Evolutionary conservation across 2,888 invertebrate species (phyloP), one percentile per base, ranked within the genome.

Genomic region (Julus scandinavius): DNA sequence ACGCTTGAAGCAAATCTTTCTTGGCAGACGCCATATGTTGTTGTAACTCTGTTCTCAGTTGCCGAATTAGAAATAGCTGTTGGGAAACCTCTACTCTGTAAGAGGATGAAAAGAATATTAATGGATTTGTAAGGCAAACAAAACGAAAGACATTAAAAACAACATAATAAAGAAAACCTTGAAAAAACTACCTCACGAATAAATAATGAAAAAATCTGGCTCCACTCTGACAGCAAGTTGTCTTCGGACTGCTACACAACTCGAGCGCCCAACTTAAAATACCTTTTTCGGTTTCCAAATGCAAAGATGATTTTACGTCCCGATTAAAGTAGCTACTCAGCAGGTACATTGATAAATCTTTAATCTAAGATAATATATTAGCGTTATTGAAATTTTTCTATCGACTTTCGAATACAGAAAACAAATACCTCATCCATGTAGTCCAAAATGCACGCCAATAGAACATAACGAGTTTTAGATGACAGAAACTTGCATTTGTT

Each of bases 1-100:
- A 92, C 11, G 93, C 93, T 89, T 91, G 90, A 40, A 93, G 91
- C 86, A 93, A 91, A 90, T 93, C 92, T 80, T 89, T 86, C 89
- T 92, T 92, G n/a, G 93, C 91, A 20, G 90, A 89, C 3, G 41
- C 88, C 85, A 93, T 90, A 89, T 93, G 93, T 6, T 88, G 40
- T 63, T 90, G 54, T 7, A 88, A 72, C 45, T 85, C 45, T 6
- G n/a, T 86, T 11, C 3, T 7, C 63, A 88, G 17, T 6, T 1
- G 41, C 9, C 40, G 17, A n/a, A 88, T 40, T n/a, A 86, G 41
- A 45, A 86, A 38, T 7, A 63, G 49, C 41, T 63, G 20, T 54
- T 49, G 38, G n/a, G 38, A 2, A 63, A 49, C 29, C 40, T 29
- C n/a, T 11, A 13, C 20, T 29, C n/a, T 20, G 41, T 7, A n/a